Base-by-base conservation (phyloP, 23 tunicate species). In the Ciona savignyi region DNA sequence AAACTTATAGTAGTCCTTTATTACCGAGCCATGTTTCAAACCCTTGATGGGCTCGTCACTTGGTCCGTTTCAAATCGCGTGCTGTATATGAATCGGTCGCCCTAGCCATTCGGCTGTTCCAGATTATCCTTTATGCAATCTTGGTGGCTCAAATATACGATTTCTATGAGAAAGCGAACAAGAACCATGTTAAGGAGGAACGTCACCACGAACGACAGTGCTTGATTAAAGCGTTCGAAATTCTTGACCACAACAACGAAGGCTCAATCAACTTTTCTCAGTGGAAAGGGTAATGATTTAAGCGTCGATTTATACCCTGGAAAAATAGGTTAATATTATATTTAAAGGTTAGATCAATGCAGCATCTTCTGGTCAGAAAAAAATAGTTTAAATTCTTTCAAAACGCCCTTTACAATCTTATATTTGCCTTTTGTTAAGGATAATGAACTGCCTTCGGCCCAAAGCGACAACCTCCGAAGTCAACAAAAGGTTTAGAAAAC, bases 61-160 rank as follows among this genome's bases (percentile, higher is more conserved):
- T n/a, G n/a, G n/a, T n/a, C n/a, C n/a, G n/a, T n/a, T n/a, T n/a
- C n/a, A n/a, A n/a, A n/a, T n/a, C n/a, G n/a, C n/a, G n/a, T n/a
- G n/a, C n/a, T n/a, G n/a, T n/a, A n/a, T n/a, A n/a, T n/a, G n/a
- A n/a, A n/a, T n/a, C n/a, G n/a, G n/a, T n/a, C n/a, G n/a, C n/a
- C n/a, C n/a, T n/a, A n/a, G n/a, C n/a, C n/a, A n/a, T n/a, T 23
- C n/a, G n/a, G n/a, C 6, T 9, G 31, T 73, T 68, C 61, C 72
- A 88, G 96, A 78, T 88, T 33, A 67, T 88, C 56, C 35, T 88
- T 21, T 88, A 88, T 33, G 96, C 89, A 21, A 77, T 88, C 23
- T 81, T 88, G 23, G 96, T 88, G n/a, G 96, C 96, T 1, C 69
- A 72, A 27, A 88, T 88, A 26, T 88, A 83, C 35, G 96, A 88